Evolutionary conservation across 1,140 invertebrate genomes (phyloP), one percentile per base, ranked within the genome.

Genomic region (Pissodes strobi): DNA sequence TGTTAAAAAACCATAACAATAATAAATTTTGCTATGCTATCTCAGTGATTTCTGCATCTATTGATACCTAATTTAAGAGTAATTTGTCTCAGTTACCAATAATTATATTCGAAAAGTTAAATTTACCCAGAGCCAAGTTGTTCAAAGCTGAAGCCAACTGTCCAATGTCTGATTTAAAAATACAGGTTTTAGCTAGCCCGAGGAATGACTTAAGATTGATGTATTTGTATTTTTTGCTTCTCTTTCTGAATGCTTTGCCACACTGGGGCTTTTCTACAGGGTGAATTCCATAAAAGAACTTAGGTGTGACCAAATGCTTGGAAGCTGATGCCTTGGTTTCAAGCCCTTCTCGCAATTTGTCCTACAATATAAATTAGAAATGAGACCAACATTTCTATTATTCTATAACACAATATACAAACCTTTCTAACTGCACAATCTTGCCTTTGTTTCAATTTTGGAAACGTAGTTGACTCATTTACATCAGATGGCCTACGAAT

Each of bases 201-300:
- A 66, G 37, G 34, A 70, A 72, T 3, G 68, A 61, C 27, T 65
- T 53, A 5, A 72, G 15, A 56, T 70, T 70, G 1, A 72, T 68
- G 55, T 62, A 63, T 60, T 64, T 68, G 27, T 56, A 19, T 25
- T 37, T 41, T 39, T 17, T 43, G 34, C 56, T 66, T 48, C 68
- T 55, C 38, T 56, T 55, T 18, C 48, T 55, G 25, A 66, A 64
- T 10, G 53, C n/a, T 13, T 51, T 23, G 17, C 58, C 56, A 21
- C 48, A 37, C 43, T 18, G 21, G 8, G 57, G 37, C 12, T 30
- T 59, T 1, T 5, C 12, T 22, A 69, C 52, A 13, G 56, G 51
- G 46, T 61, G 6, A 23, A 69, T 60, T 15, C 52, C 46, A 56
- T 9, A 45, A n/a, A n/a, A n/a, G n/a, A n/a, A n/a, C n/a, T n/a